A percentile compares a stretch with the other conserved stretches of the same genome.
These are phyloP conservation scores for Campylorhamphus procurvoides DNA, from an alignment of 2,113 vertebrate species.

Conservation along the genomic window DNA sequence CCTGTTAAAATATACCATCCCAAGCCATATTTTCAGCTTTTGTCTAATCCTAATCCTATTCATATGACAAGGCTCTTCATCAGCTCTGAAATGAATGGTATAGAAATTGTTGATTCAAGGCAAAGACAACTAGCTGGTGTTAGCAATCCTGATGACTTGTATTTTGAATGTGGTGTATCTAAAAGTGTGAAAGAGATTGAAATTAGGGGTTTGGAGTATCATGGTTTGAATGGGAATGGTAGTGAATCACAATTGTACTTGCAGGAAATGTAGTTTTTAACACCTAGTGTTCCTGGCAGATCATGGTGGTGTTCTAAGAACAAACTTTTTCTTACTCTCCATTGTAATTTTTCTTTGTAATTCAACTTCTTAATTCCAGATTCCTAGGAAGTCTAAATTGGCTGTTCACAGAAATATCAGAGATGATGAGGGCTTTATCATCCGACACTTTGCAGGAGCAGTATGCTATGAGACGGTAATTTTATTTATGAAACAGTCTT, in stretches of 20 bases:
- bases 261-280: neutral
- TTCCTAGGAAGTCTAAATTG: constrained; percentile 96
- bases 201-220: neutral
- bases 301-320: neutral
- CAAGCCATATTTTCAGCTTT: neutral
- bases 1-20: neutral
- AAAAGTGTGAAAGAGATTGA: neutral
- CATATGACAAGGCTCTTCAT: neutral
- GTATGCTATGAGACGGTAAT: constrained; percentile 97
- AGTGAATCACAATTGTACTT: neutral
- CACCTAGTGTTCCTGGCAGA: neutral
- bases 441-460: constrained; percentile 96
- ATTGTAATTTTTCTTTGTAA: neutral
- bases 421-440: constrained; percentile 96
- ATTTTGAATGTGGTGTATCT: neutral
- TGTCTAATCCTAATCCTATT: neutral
- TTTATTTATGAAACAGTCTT: neutral
- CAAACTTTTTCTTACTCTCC: neutral
- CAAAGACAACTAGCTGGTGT: neutral
- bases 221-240: neutral
- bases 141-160: neutral
- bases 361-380: constrained; percentile 73
- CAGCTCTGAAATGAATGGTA: neutral
- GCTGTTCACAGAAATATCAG: constrained; percentile 93
- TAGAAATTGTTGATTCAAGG: neutral